These are phyloP conservation scores for Notechis scutatus DNA, from an alignment of 2,113 vertebrate genomes.

Conservation along the genomic window DNA sequence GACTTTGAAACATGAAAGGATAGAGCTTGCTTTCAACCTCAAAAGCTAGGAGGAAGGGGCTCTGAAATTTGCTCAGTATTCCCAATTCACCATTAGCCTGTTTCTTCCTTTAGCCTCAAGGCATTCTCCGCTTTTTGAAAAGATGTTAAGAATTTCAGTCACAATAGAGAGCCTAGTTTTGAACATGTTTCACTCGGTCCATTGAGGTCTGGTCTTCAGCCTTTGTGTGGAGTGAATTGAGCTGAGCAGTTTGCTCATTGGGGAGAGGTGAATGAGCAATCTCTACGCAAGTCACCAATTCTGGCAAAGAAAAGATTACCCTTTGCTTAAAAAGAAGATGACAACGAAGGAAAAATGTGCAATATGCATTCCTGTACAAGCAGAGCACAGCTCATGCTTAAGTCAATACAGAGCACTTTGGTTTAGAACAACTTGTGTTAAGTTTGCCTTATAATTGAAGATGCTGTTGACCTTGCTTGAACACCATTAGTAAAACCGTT, in stretches of 20 bases:
- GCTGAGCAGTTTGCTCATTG: slow-evolving; percentile 82
- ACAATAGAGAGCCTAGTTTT: slow-evolving; percentile 97
- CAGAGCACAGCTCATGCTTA: slow-evolving; percentile 67
- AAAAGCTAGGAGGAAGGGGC: slow-evolving; percentile 99
- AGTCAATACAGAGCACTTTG: slow-evolving; percentile 78
- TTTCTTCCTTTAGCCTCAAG: slow-evolving; percentile 99
- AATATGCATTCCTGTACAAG: slow-evolving; percentile 78
- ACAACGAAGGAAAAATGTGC: slow-evolving; percentile 56
- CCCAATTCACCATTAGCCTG: slow-evolving; percentile 99
- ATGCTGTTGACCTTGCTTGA: slow-evolving; percentile 86
- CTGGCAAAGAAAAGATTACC: slow-evolving; percentile 76
- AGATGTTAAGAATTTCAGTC: slow-evolving; percentile 99
- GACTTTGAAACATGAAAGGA: slow-evolving; percentile 99
- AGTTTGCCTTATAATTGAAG: slow-evolving; percentile 82
- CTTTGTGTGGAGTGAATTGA: slow-evolving; percentile 97
- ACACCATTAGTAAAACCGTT: slow-evolving; percentile 89
- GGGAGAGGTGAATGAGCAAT: slow-evolving; percentile 82
- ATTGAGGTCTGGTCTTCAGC: slow-evolving; percentile 92
- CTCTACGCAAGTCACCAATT: slow-evolving; percentile 77
- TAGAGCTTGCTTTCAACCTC: slow-evolving; percentile 99
- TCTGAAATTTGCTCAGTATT: slow-evolving; percentile 99
- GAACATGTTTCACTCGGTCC: slow-evolving; percentile 95
- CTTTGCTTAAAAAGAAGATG: slow-evolving; percentile 53
- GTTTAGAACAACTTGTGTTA: slow-evolving; percentile 82
- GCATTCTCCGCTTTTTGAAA: slow-evolving; percentile 99